phyloP scores from a whole-genome alignment of 2,113 vertebrate genomes.

The Gorsachius goisagi region DNA sequence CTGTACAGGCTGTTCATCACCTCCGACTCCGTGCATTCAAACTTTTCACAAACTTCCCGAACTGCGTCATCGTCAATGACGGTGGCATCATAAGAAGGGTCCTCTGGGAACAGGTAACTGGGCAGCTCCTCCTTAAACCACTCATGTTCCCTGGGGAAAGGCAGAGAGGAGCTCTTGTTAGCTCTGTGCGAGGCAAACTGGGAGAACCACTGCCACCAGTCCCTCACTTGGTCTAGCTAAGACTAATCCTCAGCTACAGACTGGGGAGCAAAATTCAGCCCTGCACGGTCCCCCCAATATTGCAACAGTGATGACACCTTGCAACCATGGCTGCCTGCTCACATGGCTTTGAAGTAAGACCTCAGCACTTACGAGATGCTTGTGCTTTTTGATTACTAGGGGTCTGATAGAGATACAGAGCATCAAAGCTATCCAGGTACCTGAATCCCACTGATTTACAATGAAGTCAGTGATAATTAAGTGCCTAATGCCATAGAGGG shows the following conservation, averaged over 20 bases:
- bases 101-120: constrained; percentile 95
- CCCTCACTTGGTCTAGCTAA: not conserved
- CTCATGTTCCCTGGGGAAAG: constrained; percentile 86
- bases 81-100: constrained; percentile 91
- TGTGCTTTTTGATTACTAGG: not conserved
- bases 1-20: constrained; percentile 94
- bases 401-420: not conserved
- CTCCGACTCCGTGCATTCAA: constrained; percentile 92
- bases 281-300: accelerated
- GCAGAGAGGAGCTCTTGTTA: accelerated
- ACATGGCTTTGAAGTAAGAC: not conserved
- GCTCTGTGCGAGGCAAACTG: not conserved
- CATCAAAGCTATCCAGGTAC: not conserved
- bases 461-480: not conserved
- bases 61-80: constrained; percentile 94
- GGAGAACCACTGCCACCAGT: not conserved
- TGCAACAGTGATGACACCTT: accelerated
- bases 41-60: constrained; percentile 96
- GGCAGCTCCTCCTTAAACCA: constrained; percentile 98
- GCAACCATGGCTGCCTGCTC: not conserved
- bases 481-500: not conserved
- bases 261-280: not conserved
- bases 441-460: not conserved
- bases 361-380: not conserved
- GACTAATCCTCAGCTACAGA: not conserved